A percentile compares a stretch with the other conserved stretches of the same genome.
Conservation (phyloP, 1,140 invertebrate genomes). For the Stegodyphus dumicola region DNA sequence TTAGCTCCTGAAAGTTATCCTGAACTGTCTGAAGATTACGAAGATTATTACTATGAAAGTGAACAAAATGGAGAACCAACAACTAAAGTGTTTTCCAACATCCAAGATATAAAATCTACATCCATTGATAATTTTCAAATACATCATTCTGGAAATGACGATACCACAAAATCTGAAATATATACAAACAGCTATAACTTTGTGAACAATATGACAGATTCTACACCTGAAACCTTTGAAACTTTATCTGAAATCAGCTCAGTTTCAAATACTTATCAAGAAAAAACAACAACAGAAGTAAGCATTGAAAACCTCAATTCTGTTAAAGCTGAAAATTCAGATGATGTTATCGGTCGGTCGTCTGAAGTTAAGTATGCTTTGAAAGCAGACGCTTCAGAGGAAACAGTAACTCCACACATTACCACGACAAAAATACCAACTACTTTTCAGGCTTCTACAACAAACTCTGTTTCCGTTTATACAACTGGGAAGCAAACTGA, state of each 20-base stretch:
- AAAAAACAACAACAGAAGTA: background rate
- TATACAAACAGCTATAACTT: background rate
- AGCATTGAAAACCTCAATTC: background rate
- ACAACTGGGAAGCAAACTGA: background rate
- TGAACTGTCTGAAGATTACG: constrained; percentile 32
- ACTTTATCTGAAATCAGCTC: too few species aligned
- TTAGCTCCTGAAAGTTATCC: background rate
- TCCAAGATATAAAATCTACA: background rate
- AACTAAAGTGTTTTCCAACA: constrained; percentile 8
- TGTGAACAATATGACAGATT: background rate
- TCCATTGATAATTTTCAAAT: background rate
- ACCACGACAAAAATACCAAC: background rate
- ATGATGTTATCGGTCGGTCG: background rate
- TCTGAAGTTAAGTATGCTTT: background rate
- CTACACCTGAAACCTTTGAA: too few species aligned
- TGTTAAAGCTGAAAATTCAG: background rate
- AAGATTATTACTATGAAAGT: constrained; percentile 31
- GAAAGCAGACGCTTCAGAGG: background rate
- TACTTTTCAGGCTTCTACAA: background rate
- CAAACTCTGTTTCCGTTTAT: background rate
- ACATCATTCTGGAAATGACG: background rate
- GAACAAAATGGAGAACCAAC: constrained; percentile 1
- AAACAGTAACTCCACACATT: background rate
- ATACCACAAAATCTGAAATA: background rate
- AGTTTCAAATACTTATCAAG: too few species aligned